phyloP scores from a whole-genome alignment of 2,888 invertebrate genomes.

The Pristionchus fissidentatus region DNA sequence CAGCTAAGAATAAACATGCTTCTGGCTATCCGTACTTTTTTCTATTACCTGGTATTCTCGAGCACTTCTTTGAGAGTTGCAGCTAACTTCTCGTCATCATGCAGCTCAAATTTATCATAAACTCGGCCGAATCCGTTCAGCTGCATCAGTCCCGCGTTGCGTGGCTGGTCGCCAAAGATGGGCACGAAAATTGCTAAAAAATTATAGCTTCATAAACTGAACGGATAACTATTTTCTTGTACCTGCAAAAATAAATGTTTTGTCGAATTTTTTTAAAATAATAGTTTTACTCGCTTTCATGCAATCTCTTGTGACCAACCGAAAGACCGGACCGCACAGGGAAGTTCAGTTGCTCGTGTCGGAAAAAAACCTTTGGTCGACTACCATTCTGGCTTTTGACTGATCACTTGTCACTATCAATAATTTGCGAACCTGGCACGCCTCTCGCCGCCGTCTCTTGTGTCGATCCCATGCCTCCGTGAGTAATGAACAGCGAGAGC shows the following conservation, averaged over 20 bases:
- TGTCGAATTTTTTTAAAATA: no score
- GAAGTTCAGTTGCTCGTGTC: no score
- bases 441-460: not conserved
- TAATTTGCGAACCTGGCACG: not conserved
- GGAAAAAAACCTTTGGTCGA: no score
- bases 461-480: slow-evolving; percentile 11
- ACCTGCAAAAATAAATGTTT: no score
- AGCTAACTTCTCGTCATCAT: not conserved
- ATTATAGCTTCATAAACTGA: not conserved
- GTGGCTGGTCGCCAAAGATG: slow-evolving; percentile 14
- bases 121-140: not conserved
- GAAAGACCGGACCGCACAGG: no score
- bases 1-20: no score
- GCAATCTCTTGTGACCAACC: no score
- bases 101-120: slow-evolving; percentile 10
- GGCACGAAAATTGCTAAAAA: not conserved
- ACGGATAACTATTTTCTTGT: no score
- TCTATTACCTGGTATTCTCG: not conserved
- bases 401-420: no score
- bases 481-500: not conserved
- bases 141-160: slow-evolving; percentile 29
- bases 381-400: no score
- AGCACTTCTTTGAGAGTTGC: not conserved
- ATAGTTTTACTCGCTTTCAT: no score
- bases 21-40: no score